Evolutionary conservation across 2,888 invertebrate genomes (phyloP).

Genomic region (Conops quadrifasciatus): DNA sequence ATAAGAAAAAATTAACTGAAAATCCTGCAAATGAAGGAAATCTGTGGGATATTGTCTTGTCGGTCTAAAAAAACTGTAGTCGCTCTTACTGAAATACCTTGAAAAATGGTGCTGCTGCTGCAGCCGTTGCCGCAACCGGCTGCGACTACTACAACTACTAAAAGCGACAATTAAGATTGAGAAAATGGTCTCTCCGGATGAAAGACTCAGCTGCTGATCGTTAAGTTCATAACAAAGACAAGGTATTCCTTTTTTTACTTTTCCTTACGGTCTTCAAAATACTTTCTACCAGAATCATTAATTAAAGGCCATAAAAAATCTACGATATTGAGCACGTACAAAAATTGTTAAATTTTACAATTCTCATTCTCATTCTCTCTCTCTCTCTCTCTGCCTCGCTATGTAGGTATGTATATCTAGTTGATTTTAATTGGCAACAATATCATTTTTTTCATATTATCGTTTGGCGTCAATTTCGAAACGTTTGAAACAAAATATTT

Average conservation of each 20-base stretch:
- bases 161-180: too few relatives aligned
- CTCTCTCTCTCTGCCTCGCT: background rate
- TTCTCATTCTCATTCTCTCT: background rate
- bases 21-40: constrained; percentile 12
- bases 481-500: too few relatives aligned
- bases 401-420: background rate
- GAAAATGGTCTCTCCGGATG: too few relatives aligned
- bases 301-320: constrained; percentile 28
- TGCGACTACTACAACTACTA: too few relatives aligned
- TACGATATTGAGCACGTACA: constrained; percentile 4
- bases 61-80: too few relatives aligned
- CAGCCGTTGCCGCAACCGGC: too few relatives aligned
- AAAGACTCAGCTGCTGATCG: background rate
- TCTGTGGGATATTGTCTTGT: constrained; percentile 8
- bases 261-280: background rate
- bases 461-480: too few relatives aligned
- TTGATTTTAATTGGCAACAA: too few relatives aligned
- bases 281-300: constrained; percentile 7
- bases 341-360: constrained; percentile 27
- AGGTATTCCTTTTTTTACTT: constrained; percentile 22
- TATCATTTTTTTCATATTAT: too few relatives aligned
- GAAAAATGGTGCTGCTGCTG: too few relatives aligned
- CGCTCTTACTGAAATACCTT: too few relatives aligned
- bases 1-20: background rate
- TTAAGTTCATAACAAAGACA: constrained; percentile 15